phyloP scores from a whole-genome alignment of 2,888 invertebrate genomes.

The Trichogramma dendrolimi region DNA sequence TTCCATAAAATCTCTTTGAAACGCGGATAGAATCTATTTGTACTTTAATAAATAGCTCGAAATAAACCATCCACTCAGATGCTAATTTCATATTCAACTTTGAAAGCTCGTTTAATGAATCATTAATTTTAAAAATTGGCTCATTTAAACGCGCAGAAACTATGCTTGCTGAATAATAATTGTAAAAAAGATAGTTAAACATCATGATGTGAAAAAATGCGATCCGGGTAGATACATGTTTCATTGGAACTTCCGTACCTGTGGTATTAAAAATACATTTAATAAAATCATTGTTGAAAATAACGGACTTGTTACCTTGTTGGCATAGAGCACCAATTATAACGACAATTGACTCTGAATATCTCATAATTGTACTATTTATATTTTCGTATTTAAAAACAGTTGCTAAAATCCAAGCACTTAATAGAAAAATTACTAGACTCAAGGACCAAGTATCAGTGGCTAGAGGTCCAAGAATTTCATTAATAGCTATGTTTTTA shows the following conservation, averaged over 20 bases:
- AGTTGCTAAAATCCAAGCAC: constrained; percentile 23
- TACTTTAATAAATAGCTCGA: constrained; percentile 34
- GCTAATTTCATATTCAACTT: constrained; percentile 37
- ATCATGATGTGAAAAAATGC: constrained; percentile 37
- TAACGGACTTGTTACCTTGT: constrained; percentile 34
- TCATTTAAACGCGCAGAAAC: constrained; percentile 43
- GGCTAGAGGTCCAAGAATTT: constrained; percentile 35
- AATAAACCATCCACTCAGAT: constrained; percentile 39
- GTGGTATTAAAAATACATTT: constrained; percentile 36
- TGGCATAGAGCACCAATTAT: constrained; percentile 37
- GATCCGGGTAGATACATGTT: constrained; percentile 30
- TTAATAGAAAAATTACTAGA: constrained; percentile 24
- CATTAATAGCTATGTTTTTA: constrained; percentile 28
- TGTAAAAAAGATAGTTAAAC: constrained; percentile 42
- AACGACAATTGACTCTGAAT: constrained; percentile 29
- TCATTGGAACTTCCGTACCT: constrained; percentile 30
- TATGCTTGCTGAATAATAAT: constrained; percentile 45
- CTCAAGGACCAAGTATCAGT: constrained; percentile 34
- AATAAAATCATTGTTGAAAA: background rate
- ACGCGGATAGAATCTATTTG: constrained; percentile 23
- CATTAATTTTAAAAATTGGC: constrained; percentile 45
- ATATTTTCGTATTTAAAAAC: constrained; percentile 29
- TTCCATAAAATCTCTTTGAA: background rate
- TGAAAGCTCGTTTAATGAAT: constrained; percentile 40
- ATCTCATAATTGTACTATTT: constrained; percentile 22